Evolutionary conservation across 2,797 vertebrate genomes (phyloP).

Genomic region (Halcyon leucocephala): DNA sequence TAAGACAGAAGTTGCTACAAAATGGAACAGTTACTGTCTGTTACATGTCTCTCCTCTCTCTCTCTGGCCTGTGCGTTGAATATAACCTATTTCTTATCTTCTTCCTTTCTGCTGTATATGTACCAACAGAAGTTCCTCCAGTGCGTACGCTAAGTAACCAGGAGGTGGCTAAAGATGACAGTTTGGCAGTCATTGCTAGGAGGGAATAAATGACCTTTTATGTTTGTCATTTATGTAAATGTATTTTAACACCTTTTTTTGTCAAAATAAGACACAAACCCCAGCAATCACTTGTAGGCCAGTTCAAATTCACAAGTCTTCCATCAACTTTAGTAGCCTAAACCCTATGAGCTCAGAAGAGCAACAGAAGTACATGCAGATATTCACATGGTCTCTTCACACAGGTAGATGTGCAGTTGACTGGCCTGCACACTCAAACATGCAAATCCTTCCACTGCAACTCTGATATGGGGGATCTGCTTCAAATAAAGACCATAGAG

Average conservation of each 20-base stretch:
- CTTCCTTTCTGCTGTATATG: neutral
- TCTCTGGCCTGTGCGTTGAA: neutral
- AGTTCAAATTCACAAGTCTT: neutral
- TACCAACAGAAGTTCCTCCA: neutral
- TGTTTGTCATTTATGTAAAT: neutral
- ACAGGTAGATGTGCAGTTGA: neutral
- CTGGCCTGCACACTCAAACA: neutral
- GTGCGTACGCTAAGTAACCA: neutral
- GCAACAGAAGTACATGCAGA: neutral
- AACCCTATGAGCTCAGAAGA: neutral
- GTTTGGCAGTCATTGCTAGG: neutral
- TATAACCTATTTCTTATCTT: neutral
- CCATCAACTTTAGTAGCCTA: neutral
- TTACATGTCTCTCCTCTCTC: neutral
- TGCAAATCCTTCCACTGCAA: neutral
- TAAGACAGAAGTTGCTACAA: neutral
- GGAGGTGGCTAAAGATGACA: neutral
- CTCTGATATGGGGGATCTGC: neutral
- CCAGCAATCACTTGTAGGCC: neutral
- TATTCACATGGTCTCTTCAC: neutral
- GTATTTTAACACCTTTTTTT: neutral
- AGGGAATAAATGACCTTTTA: neutral
- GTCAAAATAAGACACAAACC: neutral
- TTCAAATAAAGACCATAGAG: neutral
- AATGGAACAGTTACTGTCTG: neutral